These are phyloP conservation scores for Anastatus disparis DNA, from an alignment of 1,140 invertebrate species.

Conservation along the genomic window DNA sequence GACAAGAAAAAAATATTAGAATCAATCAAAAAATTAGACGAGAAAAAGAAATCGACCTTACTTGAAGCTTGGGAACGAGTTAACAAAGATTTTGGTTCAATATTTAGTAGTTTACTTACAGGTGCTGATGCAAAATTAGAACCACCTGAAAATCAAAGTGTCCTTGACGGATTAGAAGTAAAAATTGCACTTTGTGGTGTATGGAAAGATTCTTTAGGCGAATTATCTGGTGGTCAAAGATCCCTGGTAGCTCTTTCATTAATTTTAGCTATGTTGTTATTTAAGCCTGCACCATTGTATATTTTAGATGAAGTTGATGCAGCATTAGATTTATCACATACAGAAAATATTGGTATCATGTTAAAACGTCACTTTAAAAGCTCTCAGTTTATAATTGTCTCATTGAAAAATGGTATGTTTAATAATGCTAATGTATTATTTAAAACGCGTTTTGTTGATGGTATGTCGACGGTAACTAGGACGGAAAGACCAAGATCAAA, in stretches of 20 bases:
- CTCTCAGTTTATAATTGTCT: conserved; percentile 99
- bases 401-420: conserved; percentile 99
- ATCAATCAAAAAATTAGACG: conserved; percentile 88
- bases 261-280: conserved; percentile 95
- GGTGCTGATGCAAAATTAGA: conserved; percentile 88
- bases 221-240: conserved; percentile 96
- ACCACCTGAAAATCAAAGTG: conserved; percentile 77
- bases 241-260: conserved; percentile 96
- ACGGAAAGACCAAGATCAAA: conserved; percentile 60
- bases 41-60: conserved; percentile 87
- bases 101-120: conserved; percentile 91
- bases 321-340: conserved; percentile 97
- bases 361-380: conserved; percentile 92
- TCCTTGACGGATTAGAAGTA: conserved; percentile 91
- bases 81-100: conserved; percentile 94
- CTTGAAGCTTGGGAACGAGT: conserved; percentile 85
- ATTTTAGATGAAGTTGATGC: conserved; percentile 99
- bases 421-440: conserved; percentile 99
- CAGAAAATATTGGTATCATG: conserved; percentile 98
- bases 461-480: conserved; percentile 89
- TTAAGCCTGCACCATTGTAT: conserved; percentile 98
- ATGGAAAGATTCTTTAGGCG: conserved; percentile 96
- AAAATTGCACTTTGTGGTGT: conserved; percentile 92
- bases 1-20: conserved; percentile 86
- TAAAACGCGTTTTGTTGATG: conserved; percentile 94